Percentiles rank a stretch among this genome's conserved stretches.
Evolutionary conservation across 2,888 invertebrate genomes (phyloP).

Genomic region (Stegana nigrithorax): DNA sequence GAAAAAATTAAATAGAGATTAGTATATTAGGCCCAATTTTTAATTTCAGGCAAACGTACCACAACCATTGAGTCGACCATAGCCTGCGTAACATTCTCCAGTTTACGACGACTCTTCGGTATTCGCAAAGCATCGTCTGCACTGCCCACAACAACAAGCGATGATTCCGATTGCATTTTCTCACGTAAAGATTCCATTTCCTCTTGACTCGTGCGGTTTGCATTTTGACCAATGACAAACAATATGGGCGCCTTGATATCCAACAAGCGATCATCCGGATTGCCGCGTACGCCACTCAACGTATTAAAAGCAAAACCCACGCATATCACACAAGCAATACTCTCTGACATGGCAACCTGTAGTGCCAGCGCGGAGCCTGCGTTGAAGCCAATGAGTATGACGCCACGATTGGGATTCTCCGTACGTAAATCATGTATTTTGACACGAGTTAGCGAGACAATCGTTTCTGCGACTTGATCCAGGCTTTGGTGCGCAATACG

Average conservation of each 20-base stretch:
- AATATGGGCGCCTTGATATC: conserved; percentile 80
- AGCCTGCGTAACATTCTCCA: conserved; percentile 82
- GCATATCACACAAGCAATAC: conserved; percentile 79
- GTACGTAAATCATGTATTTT: conserved; percentile 79
- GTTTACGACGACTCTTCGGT: conserved; percentile 76
- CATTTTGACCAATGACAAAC: conserved; percentile 83
- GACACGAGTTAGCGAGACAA: conserved; percentile 75
- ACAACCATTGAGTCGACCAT: conserved; percentile 83
- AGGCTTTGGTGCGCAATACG: conserved; percentile 62
- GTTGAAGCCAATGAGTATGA: conserved; percentile 83
- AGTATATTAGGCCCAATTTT: not conserved
- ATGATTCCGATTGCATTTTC: conserved; percentile 81
- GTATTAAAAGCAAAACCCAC: conserved; percentile 83
- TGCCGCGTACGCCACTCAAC: conserved; percentile 79
- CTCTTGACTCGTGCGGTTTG: conserved; percentile 76
- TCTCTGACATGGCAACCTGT: conserved; percentile 79
- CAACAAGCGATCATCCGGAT: conserved; percentile 80
- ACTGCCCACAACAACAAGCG: conserved; percentile 81
- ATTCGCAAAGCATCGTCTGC: conserved; percentile 82
- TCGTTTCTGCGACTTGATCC: conserved; percentile 73
- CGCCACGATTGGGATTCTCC: conserved; percentile 76
- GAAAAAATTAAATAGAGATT: not conserved
- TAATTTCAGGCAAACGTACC: conserved; percentile 62
- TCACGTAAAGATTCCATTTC: conserved; percentile 83
- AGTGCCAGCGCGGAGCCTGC: conserved; percentile 81